Evolutionary conservation across 2,113 vertebrate genomes (phyloP), one percentile per base, ranked within the genome.

Genomic region (Heterochromis multidens): DNA sequence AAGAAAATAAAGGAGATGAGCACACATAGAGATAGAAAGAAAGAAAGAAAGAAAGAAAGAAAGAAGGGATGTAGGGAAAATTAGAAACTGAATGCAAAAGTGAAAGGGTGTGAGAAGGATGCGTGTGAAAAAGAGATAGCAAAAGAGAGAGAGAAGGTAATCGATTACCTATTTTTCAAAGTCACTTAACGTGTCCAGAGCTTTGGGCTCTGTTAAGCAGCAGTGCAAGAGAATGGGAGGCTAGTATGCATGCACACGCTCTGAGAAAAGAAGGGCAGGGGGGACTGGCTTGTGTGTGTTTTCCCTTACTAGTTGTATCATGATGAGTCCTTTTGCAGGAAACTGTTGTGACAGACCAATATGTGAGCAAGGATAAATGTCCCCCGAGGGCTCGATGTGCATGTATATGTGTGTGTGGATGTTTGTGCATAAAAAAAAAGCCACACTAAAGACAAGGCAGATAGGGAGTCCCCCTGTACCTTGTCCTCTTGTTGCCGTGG

Each of bases 151-250:
- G 27, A 84, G 95, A 95, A 96, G 96, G 95, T 97, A 97, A 97
- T 97, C 96, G 97, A 98, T 97, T 97, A 97, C 95, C 97, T 97
- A 97, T 98, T 98, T 97, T 96, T 97, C 97, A 97, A 97, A 97
- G 96, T 97, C 97, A 97, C 96, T 97, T 97, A 97, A 96, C 95
- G 94, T 95, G 94, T 97, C 96, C 96, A 96, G 95, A 93, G 82
- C 80, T 87, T 96, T 95, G 91, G 94, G 91, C 92, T 92, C 93
- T 91, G 96, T 85, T 96, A 97, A 97, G 96, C 95, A 96, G 96
- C 95, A 93, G 90, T 85, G 89, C 88, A 43, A 89, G 79, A 89
- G 93, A 95, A 95, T 94, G 85, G 86, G 90, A 89, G 88, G 95
- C 96, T 93, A 91, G 96, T 97, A 97, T 97, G 97, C 97, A 91